phyloP scores from a whole-genome alignment of 1,140 invertebrate species.

The Zaprionus nigranus region DNA sequence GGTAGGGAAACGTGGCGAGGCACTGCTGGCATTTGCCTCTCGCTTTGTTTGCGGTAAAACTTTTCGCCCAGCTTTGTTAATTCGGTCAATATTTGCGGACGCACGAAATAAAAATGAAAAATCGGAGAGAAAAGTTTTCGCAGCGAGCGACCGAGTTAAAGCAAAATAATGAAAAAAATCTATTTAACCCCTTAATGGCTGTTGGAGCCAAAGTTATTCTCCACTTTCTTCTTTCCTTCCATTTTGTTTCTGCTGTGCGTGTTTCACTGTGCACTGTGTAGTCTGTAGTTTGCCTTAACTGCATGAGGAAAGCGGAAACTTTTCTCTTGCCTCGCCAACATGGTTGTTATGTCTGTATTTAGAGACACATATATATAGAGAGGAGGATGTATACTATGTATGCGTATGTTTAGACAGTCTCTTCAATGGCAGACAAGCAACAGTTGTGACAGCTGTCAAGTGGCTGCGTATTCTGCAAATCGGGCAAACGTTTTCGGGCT shows the following conservation, averaged over 20 bases:
- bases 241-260: not conserved
- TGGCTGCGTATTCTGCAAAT: not conserved
- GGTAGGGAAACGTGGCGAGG: not conserved
- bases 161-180: conserved; percentile 58
- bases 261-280: conserved; percentile 23
- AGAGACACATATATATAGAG: conserved; percentile 1
- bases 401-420: not conserved
- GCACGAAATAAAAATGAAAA: conserved; percentile 82
- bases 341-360: not conserved
- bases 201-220: conserved; percentile 52
- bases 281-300: conserved; percentile 37
- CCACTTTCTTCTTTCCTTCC: conserved; percentile 26
- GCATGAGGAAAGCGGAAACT: conserved; percentile 26
- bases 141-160: conserved; percentile 45
- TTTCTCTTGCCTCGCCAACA: conserved; percentile 23
- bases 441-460: conserved; percentile 43
- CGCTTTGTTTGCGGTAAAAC: conserved; percentile 67
- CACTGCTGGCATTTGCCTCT: conserved; percentile 41
- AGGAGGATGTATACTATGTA: not conserved
- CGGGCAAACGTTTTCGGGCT: not conserved
- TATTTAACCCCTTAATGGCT: conserved; percentile 79
- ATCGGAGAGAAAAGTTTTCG: conserved; percentile 69
- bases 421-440: conserved; percentile 20
- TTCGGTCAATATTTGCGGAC: conserved; percentile 82
- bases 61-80: conserved; percentile 73